phyloP scores from a whole-genome alignment of 35 echinoderm and acorn worm genomes.

The Anneissia japonica region DNA sequence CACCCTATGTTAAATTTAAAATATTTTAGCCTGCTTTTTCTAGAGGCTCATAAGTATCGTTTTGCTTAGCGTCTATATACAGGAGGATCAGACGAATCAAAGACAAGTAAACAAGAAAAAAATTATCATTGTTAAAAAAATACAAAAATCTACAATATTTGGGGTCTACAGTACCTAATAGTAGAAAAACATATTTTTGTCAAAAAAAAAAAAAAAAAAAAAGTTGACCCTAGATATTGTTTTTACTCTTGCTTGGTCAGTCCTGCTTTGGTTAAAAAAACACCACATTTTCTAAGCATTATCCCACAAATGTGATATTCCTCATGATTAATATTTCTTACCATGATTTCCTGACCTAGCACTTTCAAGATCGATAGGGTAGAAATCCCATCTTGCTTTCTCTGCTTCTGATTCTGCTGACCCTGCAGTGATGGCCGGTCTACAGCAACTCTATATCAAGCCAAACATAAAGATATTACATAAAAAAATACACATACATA shows the following conservation, averaged over 20 bases:
- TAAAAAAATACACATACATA: not conserved
- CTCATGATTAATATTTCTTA: not conserved
- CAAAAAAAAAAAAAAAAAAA: not conserved
- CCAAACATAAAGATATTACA: not conserved
- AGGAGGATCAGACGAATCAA: too few relatives aligned
- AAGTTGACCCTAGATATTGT: not conserved
- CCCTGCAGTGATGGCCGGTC: conserved; percentile 57
- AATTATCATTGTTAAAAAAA: too few relatives aligned
- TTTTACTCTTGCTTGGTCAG: not conserved
- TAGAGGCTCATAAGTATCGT: too few relatives aligned
- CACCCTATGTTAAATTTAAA: too few relatives aligned
- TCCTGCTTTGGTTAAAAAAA: not conserved
- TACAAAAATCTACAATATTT: not conserved
- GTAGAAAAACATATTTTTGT: not conserved
- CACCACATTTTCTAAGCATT: not conserved
- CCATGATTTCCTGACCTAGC: conserved; percentile 44
- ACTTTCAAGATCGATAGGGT: conserved; percentile 47
- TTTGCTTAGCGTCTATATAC: too few relatives aligned
- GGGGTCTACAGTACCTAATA: not conserved
- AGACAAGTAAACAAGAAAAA: too few relatives aligned
- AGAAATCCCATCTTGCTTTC: conserved; percentile 70
- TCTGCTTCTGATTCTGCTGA: conserved; percentile 67
- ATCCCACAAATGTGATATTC: not conserved
- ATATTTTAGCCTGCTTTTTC: too few relatives aligned
- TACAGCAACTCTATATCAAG: conserved; percentile 28